phyloP scores from a whole-genome alignment of 2,113 vertebrate genomes.

The Tragelaphus buxtoni region DNA sequence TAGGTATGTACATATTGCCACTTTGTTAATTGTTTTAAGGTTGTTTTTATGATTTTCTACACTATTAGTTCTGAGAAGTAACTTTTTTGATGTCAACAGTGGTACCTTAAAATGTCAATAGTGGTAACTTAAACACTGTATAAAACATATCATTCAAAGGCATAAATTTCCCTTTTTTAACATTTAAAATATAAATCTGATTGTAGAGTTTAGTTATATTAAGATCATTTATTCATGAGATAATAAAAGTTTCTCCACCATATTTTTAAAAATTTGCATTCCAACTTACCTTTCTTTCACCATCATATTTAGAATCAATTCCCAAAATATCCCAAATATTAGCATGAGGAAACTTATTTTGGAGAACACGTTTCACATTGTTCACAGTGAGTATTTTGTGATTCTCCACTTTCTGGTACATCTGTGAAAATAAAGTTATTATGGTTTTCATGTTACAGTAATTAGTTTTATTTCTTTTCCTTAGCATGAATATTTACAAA shows the following conservation, averaged over 20 bases:
- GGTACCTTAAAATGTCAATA: neutral
- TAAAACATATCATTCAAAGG: neutral
- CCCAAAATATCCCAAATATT: conserved; percentile 85
- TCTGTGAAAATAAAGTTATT: conserved; percentile 79
- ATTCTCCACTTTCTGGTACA: conserved; percentile 85
- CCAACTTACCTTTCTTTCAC: conserved; percentile 86
- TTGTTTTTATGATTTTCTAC: neutral
- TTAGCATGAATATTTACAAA: neutral
- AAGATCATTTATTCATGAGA: neutral
- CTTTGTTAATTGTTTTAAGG: neutral
- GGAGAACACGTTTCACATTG: conserved; percentile 83
- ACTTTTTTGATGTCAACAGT: neutral
- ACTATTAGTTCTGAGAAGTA: neutral
- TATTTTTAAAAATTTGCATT: neutral
- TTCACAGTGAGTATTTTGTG: conserved; percentile 83
- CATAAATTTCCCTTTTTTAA: neutral
- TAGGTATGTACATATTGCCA: neutral
- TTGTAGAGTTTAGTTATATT: neutral
- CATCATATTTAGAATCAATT: conserved; percentile 86
- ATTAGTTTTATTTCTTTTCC: neutral
- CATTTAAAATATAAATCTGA: neutral
- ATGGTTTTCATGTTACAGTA: neutral
- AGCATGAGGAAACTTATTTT: conserved; percentile 86
- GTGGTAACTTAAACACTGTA: neutral
- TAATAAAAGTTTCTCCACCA: neutral